These are phyloP conservation scores for Grammomys dolichurus DNA, from an alignment of 2,113 vertebrate genomes.

Conservation along the genomic window DNA sequence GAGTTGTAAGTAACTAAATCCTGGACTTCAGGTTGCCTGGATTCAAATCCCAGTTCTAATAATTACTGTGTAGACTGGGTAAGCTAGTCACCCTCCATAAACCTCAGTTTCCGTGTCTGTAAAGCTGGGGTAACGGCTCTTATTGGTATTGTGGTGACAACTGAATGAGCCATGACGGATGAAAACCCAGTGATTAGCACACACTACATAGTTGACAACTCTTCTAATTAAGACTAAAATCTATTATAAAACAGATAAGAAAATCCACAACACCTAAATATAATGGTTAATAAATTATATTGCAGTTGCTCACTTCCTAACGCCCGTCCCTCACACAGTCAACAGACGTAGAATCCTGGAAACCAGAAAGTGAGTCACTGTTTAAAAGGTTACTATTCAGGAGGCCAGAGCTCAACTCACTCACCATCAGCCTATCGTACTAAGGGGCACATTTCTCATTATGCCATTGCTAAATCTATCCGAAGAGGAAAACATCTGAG, in stretches of 20 bases:
- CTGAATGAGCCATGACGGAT: neutral
- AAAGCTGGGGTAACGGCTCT: neutral
- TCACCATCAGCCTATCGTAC: neutral
- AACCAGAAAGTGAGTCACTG: slow-evolving; percentile 24
- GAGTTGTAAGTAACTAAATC: neutral
- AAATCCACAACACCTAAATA: neutral
- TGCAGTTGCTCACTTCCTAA: neutral
- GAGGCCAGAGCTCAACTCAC: slow-evolving; percentile 24
- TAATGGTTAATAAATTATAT: neutral
- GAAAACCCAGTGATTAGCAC: neutral
- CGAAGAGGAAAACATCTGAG: neutral
- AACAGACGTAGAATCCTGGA: neutral
- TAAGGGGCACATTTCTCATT: neutral
- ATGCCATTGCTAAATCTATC: neutral
- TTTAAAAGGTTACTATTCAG: slow-evolving; percentile 29
- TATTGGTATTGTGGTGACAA: neutral
- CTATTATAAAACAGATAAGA: slow-evolving; percentile 13
- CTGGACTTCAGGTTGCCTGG: neutral
- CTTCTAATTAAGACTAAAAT: slow-evolving; percentile 3
- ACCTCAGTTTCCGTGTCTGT: neutral
- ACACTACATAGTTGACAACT: neutral
- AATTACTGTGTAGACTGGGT: neutral
- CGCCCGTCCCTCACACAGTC: neutral
- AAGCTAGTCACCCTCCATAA: neutral
- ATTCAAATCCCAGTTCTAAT: neutral